phyloP scores from a whole-genome alignment of 2,888 invertebrate genomes.

The Eustalomyia histrio region DNA sequence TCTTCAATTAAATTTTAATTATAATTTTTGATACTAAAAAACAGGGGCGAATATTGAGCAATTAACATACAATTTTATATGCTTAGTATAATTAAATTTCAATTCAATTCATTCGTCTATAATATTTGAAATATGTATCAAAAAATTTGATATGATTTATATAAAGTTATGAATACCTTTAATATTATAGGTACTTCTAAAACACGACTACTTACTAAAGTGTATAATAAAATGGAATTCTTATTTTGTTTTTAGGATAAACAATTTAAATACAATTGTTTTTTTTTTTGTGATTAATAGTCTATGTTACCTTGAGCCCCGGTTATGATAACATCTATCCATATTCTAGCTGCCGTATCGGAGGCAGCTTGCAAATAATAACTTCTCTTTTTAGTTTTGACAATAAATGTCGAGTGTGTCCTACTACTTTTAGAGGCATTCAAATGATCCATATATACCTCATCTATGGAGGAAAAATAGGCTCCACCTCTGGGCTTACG shows the following conservation, averaged over 20 bases:
- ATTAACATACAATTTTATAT: no score
- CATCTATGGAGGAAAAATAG: conserved; percentile 87
- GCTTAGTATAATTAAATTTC: no score
- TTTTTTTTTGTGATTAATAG: conserved; percentile 23
- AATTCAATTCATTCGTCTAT: conserved; percentile 12
- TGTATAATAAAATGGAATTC: conserved; percentile 43
- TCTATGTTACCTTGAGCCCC: conserved; percentile 70
- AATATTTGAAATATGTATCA: neutral
- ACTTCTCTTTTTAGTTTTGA: conserved; percentile 91
- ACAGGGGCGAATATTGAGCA: no score
- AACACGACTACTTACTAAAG: conserved; percentile 3
- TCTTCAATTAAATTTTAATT: no score
- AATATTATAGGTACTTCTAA: conserved; percentile 31
- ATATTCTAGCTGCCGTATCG: conserved; percentile 93
- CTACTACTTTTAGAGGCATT: conserved; percentile 92
- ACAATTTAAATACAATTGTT: neutral
- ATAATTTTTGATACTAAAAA: no score
- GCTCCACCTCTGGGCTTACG: conserved; percentile 93
- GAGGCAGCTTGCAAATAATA: conserved; percentile 94
- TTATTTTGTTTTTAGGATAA: conserved; percentile 7
- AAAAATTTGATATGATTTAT: conserved; percentile 13
- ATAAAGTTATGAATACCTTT: conserved; percentile 28
- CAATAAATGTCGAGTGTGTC: conserved; percentile 92
- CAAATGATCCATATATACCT: conserved; percentile 93
- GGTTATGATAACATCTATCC: conserved; percentile 86